A percentile compares a stretch with the other conserved stretches of the same genome.
phyloP scores from a whole-genome alignment of 2,888 invertebrate genomes.

The Euspilapteryx auroguttella region DNA sequence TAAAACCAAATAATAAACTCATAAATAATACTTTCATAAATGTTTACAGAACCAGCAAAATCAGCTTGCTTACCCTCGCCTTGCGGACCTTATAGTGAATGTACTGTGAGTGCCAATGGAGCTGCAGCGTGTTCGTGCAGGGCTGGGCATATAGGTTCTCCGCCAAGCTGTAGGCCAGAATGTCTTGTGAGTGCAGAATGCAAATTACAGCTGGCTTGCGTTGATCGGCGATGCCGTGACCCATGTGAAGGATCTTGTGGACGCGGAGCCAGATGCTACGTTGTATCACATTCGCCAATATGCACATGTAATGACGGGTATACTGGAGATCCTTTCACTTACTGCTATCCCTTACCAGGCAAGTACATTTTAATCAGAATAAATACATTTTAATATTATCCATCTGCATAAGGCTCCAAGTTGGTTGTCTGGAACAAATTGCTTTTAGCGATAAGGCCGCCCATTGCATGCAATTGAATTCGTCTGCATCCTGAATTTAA shows the following conservation, averaged over 20 bases:
- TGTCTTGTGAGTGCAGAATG: slow-evolving; percentile 76
- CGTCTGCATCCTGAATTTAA: no score
- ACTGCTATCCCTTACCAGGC: slow-evolving; percentile 64
- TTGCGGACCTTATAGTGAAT: slow-evolving; percentile 76
- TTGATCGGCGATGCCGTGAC: slow-evolving; percentile 71
- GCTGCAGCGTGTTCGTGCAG: slow-evolving; percentile 73
- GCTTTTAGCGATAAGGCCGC: no score
- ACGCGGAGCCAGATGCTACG: slow-evolving; percentile 69
- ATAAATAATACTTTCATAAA: no score
- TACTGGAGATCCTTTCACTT: slow-evolving; percentile 72
- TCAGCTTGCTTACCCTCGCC: slow-evolving; percentile 73
- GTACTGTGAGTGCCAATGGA: slow-evolving; percentile 44
- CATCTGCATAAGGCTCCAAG: no score
- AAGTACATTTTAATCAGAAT: slow-evolving; percentile 11
- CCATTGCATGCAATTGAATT: no score
- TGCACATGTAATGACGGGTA: slow-evolving; percentile 70
- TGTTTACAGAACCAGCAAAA: slow-evolving; percentile 13
- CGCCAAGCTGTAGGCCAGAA: slow-evolving; percentile 75
- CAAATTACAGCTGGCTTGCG: slow-evolving; percentile 66
- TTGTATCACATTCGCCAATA: slow-evolving; percentile 74
- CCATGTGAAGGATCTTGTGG: slow-evolving; percentile 79
- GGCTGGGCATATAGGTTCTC: slow-evolving; percentile 72
- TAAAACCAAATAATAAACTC: no score
- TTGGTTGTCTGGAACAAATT: no score
- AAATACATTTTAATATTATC: background rate